Evolutionary conservation across 1,140 invertebrate genomes (phyloP).

Genomic region (Plectus sambesii): DNA sequence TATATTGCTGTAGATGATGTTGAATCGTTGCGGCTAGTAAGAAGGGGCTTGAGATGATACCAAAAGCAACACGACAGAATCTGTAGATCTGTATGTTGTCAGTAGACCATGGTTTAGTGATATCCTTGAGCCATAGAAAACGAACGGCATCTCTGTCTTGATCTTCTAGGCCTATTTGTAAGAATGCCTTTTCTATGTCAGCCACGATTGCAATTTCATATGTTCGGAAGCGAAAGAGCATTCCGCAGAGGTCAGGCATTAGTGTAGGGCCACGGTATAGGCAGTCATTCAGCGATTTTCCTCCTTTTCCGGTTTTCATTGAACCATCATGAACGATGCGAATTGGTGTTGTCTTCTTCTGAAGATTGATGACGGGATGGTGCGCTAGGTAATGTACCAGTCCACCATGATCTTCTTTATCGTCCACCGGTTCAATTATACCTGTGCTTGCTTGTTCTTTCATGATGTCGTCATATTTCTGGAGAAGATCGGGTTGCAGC

Average conservation of each 20-base stretch:
- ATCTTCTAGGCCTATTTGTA: constrained; percentile 4
- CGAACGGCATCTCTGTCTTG: constrained; percentile 16
- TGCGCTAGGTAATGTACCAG: constrained; percentile 51
- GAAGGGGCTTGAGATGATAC: too few species aligned
- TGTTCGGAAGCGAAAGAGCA: constrained; percentile 21
- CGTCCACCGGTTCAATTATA: too few species aligned
- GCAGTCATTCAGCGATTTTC: constrained; percentile 41
- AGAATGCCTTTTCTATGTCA: constrained; percentile 21
- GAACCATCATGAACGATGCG: constrained; percentile 46
- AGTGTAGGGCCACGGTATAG: constrained; percentile 21
- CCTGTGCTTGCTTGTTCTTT: too few species aligned
- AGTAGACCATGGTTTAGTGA: too few species aligned
- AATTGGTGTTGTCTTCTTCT: constrained; percentile 33
- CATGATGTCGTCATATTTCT: too few species aligned
- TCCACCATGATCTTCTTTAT: too few species aligned
- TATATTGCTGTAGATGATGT: too few species aligned
- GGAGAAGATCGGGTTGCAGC: too few species aligned
- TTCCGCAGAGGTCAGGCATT: constrained; percentile 12
- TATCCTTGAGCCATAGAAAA: constrained; percentile 21
- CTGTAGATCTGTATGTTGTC: too few species aligned
- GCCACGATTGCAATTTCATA: constrained; percentile 9
- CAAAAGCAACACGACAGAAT: too few species aligned
- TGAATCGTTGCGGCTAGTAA: too few species aligned
- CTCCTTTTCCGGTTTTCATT: constrained; percentile 24
- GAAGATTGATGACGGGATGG: constrained; percentile 40